Evolutionary conservation across 1,140 invertebrate genomes (phyloP).

Genomic region (Drosophila obscura): DNA sequence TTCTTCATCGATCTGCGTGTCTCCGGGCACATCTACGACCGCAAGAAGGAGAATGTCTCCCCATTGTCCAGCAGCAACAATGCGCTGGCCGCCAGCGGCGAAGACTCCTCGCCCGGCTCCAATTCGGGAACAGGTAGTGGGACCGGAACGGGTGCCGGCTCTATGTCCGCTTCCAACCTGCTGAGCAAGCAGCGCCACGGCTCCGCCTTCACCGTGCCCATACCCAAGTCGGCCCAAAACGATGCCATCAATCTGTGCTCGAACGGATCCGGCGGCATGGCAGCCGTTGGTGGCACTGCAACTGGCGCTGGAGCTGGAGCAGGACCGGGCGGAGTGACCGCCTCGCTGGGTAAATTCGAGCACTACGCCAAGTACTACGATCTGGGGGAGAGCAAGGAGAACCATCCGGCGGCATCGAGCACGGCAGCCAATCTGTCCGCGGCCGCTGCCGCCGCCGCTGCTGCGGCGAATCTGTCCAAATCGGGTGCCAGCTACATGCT

Average conservation of each 20-base stretch:
- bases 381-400: constrained; percentile 79
- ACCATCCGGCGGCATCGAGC: constrained; percentile 62
- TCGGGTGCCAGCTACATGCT: constrained; percentile 85
- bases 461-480: constrained; percentile 65
- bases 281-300: too few species aligned
- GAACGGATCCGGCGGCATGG: not conserved
- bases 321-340: not conserved
- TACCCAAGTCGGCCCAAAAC: constrained; percentile 76
- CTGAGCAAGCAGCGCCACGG: constrained; percentile 85
- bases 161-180: constrained; percentile 4
- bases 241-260: constrained; percentile 64
- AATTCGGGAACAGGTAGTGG: constrained; percentile 1
- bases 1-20: constrained; percentile 92
- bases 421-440: constrained; percentile 46
- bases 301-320: too few species aligned
- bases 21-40: constrained; percentile 91
- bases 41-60: constrained; percentile 86
- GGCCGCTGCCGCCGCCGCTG: constrained; percentile 62
- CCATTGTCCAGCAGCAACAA: constrained; percentile 63
- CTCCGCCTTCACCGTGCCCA: constrained; percentile 88
- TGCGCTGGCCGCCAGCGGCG: constrained; percentile 14
- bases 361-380: constrained; percentile 83
- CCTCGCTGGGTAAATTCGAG: constrained; percentile 68
- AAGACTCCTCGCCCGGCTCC: constrained; percentile 52
- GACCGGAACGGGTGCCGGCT: not conserved